Percentiles rank a stretch among this genome's conserved stretches.
These are phyloP conservation scores for Aleiodes alternator DNA, from an alignment of 2,888 invertebrate species.

Conservation along the genomic window DNA sequence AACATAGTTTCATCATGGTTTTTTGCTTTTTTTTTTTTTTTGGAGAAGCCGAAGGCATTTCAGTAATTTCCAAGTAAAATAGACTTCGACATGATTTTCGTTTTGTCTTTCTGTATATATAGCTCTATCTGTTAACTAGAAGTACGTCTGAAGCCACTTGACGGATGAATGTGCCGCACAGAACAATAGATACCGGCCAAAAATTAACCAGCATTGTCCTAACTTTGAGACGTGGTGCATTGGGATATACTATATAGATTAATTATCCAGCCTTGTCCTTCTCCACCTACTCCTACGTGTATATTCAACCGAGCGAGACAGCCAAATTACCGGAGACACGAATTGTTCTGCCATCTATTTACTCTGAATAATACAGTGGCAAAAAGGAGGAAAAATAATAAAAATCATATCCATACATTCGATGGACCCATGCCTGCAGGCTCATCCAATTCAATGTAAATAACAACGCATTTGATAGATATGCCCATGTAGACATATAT, in stretches of 20 bases:
- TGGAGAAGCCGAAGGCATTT: background rate
- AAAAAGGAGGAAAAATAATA: conserved; percentile 3
- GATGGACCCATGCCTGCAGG: too few relatives aligned
- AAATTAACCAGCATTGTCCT: conserved; percentile 75
- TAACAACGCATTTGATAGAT: background rate
- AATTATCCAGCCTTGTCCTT: conserved; percentile 35
- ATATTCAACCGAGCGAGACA: background rate
- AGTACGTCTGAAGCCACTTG: conserved; percentile 65
- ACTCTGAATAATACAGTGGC: background rate
- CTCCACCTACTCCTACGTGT: background rate
- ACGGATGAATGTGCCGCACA: conserved; percentile 72
- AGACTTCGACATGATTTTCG: conserved; percentile 11
- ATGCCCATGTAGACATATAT: too few relatives aligned
- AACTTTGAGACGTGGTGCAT: conserved; percentile 69
- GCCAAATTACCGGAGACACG: conserved; percentile 25
- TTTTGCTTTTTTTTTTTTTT: background rate
- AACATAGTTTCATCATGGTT: background rate
- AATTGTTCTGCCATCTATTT: conserved; percentile 51
- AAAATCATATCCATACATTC: background rate
- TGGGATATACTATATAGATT: conserved; percentile 38
- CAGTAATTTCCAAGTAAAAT: background rate
- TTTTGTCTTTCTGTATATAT: conserved; percentile 24
- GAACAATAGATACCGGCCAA: conserved; percentile 73
- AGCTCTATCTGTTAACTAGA: conserved; percentile 45
- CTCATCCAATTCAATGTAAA: background rate